A percentile compares a stretch with the other conserved stretches of the same genome.
Evolutionary conservation across 2,113 vertebrate genomes (phyloP).

Genomic region (Manacus vitellinus): DNA sequence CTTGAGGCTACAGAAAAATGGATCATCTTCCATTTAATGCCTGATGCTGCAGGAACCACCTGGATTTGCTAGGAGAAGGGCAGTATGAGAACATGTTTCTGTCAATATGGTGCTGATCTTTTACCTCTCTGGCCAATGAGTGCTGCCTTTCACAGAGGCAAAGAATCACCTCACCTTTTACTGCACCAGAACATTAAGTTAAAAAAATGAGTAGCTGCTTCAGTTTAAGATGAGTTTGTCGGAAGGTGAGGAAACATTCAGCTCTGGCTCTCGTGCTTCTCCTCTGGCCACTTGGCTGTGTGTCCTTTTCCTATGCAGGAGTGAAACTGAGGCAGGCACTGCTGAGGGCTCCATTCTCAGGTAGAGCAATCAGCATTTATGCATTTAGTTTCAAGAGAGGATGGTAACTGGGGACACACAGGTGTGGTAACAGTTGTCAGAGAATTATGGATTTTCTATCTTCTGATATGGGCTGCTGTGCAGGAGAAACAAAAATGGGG

Average conservation of each 20-base stretch:
- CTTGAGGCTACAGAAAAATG: neutral
- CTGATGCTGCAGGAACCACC: neutral
- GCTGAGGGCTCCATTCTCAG: neutral
- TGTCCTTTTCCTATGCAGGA: neutral
- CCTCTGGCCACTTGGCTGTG: neutral
- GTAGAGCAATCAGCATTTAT: neutral
- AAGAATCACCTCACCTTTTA: neutral
- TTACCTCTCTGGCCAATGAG: neutral
- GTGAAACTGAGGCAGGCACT: neutral
- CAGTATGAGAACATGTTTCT: neutral
- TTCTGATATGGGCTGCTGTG: neutral
- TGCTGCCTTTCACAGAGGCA: neutral
- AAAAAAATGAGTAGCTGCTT: neutral
- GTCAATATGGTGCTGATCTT: neutral
- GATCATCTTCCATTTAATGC: neutral
- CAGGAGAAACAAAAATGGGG: neutral
- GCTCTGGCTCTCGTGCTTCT: rapidly evolving
- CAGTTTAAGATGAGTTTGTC: neutral
- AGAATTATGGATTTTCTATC: neutral
- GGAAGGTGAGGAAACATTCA: neutral
- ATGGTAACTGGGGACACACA: neutral
- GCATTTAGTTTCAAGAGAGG: neutral
- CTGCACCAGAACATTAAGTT: neutral
- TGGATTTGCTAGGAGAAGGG: neutral
- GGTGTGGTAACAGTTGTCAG: neutral